phyloP scores from a whole-genome alignment of 1,140 invertebrate species.

The Pseudomyrmex dendroicus region DNA sequence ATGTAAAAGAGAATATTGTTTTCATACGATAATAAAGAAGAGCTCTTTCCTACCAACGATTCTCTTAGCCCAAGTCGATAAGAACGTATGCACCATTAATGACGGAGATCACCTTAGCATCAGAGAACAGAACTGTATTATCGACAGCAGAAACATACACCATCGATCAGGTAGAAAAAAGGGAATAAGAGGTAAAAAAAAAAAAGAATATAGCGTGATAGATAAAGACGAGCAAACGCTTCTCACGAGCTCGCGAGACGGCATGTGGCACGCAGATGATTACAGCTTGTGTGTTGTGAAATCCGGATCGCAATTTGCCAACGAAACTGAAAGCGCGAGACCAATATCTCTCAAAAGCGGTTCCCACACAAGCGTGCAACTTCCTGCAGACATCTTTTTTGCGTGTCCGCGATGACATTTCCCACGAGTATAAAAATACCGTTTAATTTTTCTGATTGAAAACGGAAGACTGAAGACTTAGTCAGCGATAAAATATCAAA shows the following conservation, averaged over 20 bases:
- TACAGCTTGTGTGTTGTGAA: conserved; percentile 31
- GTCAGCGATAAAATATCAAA: conserved; percentile 1
- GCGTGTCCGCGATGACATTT: conserved; percentile 10
- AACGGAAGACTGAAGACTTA: not conserved
- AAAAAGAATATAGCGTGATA: not conserved
- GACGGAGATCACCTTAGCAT: not conserved
- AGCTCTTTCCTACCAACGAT: not conserved
- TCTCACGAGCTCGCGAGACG: conserved; percentile 44
- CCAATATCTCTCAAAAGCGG: conserved; percentile 8
- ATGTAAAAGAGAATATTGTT: too few species aligned
- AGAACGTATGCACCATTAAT: not conserved
- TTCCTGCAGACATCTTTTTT: conserved; percentile 28
- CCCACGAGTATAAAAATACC: conserved; percentile 28
- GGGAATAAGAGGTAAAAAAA: not conserved
- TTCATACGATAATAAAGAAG: conserved; percentile 20
- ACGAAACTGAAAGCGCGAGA: conserved; percentile 15
- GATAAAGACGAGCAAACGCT: conserved; percentile 41
- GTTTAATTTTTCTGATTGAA: not conserved
- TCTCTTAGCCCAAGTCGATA: conserved; percentile 9
- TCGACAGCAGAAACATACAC: not conserved
- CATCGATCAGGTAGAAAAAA: not conserved
- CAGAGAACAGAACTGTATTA: conserved; percentile 12
- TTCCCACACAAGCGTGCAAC: conserved; percentile 33
- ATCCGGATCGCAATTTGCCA: conserved; percentile 50
- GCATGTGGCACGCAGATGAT: conserved; percentile 63